Evolutionary conservation across 2,113 vertebrate genomes (phyloP), one percentile per base, ranked within the genome.

Genomic region (Silurus glanis): DNA sequence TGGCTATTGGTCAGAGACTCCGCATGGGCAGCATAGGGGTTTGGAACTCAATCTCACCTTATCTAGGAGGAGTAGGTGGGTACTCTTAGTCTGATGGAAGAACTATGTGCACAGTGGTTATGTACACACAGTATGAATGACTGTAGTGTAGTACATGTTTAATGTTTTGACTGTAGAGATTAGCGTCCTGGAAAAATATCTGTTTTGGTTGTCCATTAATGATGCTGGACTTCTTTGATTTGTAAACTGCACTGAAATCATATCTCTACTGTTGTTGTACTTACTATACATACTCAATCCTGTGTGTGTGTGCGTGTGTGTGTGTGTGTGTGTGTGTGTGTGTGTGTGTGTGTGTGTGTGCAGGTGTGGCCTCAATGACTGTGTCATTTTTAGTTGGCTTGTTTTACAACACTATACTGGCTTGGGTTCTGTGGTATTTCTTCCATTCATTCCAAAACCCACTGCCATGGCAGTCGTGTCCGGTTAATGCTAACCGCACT

Each of bases 1-100:
- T 97, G 67, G 96, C 96, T 82, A 95, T 97, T 5, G 96, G 96
- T 0, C 96, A 97, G 89, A 91, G 96, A 74, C 93, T 97, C 75
- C 93, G 96, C 12, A 96, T 91, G 90, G 94, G 96, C 85, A 95
- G 95, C 0, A 87, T 96, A 67, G 96, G 95, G 0, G 95, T 96
- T 82, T 97, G 96, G 96, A 95, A 91, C 59, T 81, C 96, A 53
- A 94, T 97, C 74, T 95, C 96, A 85, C 96, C 96, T 0, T 86
- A 94, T 55, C 88, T 97, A 66, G 94, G 95, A 87, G 96, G 96
- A 0, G 62, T 97, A 76, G 96, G 96, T 97, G 87, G 84, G 95
- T 92, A 49, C n/a, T 19, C 1, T 58, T 62, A 45, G 47, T 19
- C 17, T 84, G 62, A 28, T 25, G 51, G 12, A n/a, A 53, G 49